Evolutionary conservation across 64 coral and sea anemone genomes (phyloP).

Genomic region (Hydrozoanthus tunicans): DNA sequence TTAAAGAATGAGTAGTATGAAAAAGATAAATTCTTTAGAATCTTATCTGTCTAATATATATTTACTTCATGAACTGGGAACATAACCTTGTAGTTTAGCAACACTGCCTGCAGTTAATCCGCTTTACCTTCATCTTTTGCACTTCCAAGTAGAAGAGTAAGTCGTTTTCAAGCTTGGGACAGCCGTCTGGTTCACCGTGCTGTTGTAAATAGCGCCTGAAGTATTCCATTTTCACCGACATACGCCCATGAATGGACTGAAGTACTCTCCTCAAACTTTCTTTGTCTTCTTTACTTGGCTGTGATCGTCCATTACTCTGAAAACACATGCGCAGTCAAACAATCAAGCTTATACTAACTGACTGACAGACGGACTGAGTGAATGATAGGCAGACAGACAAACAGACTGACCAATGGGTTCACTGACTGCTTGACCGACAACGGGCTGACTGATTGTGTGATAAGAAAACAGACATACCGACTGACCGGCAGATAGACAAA

Average conservation of each 20-base stretch:
- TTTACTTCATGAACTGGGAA: too few relatives aligned
- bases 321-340: neutral
- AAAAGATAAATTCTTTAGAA: too few relatives aligned
- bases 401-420: too few relatives aligned
- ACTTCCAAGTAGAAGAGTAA: conserved; percentile 96
- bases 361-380: too few relatives aligned
- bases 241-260: conserved; percentile 80
- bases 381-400: too few relatives aligned
- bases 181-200: conserved; percentile 76
- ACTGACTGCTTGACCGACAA: too few relatives aligned
- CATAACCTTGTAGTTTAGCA: too few relatives aligned
- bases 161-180: conserved; percentile 89
- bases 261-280: conserved; percentile 81
- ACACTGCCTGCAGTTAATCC: neutral
- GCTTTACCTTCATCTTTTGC: conserved; percentile 91
- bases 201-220: conserved; percentile 87
- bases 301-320: conserved; percentile 79
- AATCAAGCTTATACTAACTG: neutral
- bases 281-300: conserved; percentile 84
- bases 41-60: too few relatives aligned
- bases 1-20: too few relatives aligned
- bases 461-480: too few relatives aligned
- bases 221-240: conserved; percentile 88
- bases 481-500: too few relatives aligned
- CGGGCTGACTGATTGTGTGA: too few relatives aligned